Evolutionary conservation across 2,888 invertebrate species (phyloP).

Genomic region (Stenodema calcarata): DNA sequence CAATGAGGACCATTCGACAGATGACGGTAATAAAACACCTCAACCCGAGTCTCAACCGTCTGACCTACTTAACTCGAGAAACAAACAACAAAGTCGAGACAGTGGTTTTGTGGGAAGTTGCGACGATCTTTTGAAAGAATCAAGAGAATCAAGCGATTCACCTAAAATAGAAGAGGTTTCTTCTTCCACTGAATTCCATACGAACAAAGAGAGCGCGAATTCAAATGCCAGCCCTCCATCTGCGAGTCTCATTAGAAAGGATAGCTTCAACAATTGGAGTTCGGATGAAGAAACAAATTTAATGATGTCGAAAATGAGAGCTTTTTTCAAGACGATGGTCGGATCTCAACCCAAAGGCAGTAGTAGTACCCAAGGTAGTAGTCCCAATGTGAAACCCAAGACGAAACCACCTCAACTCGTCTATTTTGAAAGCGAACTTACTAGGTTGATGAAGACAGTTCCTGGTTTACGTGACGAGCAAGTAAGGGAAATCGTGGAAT

Average conservation of each 20-base stretch:
- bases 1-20: slow-evolving; percentile 64
- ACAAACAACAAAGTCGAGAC: slow-evolving; percentile 83
- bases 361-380: slow-evolving; percentile 58
- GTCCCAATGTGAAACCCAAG: slow-evolving; percentile 62
- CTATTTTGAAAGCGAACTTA: slow-evolving; percentile 88
- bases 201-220: slow-evolving; percentile 41
- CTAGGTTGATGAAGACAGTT: slow-evolving; percentile 90
- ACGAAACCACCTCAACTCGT: slow-evolving; percentile 84
- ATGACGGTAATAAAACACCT: slow-evolving; percentile 72
- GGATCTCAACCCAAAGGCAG: slow-evolving; percentile 65
- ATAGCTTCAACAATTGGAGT: slow-evolving; percentile 93
- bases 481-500: slow-evolving; percentile 90
- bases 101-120: slow-evolving; percentile 89
- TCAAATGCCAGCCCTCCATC: slow-evolving; percentile 58
- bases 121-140: slow-evolving; percentile 79
- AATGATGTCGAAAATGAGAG: slow-evolving; percentile 94
- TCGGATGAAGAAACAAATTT: slow-evolving; percentile 92
- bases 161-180: slow-evolving; percentile 35
- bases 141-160: slow-evolving; percentile 37
- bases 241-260: slow-evolving; percentile 76
- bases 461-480: slow-evolving; percentile 90
- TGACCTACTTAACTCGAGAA: slow-evolving; percentile 63
- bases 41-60: slow-evolving; percentile 67
- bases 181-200: background rate
- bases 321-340: slow-evolving; percentile 91